Base-by-base conservation (phyloP, 2,113 vertebrate genomes). In the Tichodroma muraria region DNA sequence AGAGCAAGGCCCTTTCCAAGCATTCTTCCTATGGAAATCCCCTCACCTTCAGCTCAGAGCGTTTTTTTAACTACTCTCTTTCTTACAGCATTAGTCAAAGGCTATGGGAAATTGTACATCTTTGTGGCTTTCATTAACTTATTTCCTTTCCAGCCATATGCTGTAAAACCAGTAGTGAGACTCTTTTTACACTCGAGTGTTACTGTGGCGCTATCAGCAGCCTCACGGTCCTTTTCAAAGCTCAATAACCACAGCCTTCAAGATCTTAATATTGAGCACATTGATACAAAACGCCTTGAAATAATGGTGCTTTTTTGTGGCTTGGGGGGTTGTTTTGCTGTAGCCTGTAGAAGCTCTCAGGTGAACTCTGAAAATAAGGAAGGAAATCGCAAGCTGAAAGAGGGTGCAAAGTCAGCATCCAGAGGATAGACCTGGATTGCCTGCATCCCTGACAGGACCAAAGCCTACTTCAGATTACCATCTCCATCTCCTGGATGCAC, bases 41-140 rank as follows among this genome's bases (percentile, higher is more conserved):
- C 93, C 96, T 44, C 37, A 91, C 40, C 88, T 96, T 95, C 89
- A 73, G 49, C 30, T 54, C 57, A 60, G 12, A 75, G 47, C 53
- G 23, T 10, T 80, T 88, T 81, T 88, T 53, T 5, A 35, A 49
- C 44, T 23, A 23, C 52, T 93, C 27, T 79, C 76, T 95, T 80
- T 79, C 84, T 92, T 85, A 71, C 44, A 89, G 50, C 30, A 85
- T 93, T 93, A 95, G 93, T 93, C 90, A 96, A 97, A 93, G 49
- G 44, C 80, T 75, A 93, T 95, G 73, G 61, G 73, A 96, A 97
- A 81, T 59, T 64, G 80, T 85, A 72, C 73, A 91, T 78, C 65
- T 89, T 53, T 90, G 94, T 76, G 91, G 94, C 88, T 94, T 96
- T 89, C 81, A 83, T 61, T 85, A 90, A 90, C 66, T 96, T 96